Percentiles rank a stretch among this genome's conserved stretches.
Evolutionary conservation across 2,888 invertebrate genomes (phyloP).

Genomic region (Eristalis arbustorum): DNA sequence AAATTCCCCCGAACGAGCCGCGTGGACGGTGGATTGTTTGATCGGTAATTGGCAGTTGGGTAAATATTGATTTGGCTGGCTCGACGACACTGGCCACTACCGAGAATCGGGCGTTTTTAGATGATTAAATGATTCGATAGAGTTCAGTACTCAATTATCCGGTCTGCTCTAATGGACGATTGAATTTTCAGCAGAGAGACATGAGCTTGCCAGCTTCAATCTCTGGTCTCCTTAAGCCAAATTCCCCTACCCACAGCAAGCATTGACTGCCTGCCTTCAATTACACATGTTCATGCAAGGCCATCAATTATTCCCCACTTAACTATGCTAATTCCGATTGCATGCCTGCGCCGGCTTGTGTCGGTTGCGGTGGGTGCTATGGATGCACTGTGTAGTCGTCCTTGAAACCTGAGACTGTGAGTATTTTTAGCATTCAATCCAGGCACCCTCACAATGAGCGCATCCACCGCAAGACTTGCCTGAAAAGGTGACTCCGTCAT

Average conservation of each 20-base stretch:
- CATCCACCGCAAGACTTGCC: neutral
- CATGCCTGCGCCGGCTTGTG: neutral
- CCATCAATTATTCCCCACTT: slow-evolving; percentile 8
- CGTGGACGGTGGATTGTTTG: slow-evolving; percentile 2
- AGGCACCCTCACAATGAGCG: neutral
- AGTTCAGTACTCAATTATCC: neutral
- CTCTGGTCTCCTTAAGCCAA: too few relatives aligned
- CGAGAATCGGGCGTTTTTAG: neutral
- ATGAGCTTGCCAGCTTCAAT: too few relatives aligned
- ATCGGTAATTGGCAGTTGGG: slow-evolving; percentile 19
- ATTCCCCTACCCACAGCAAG: neutral
- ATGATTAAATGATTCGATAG: neutral
- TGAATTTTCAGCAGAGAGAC: too few relatives aligned
- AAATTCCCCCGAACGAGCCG: slow-evolving; percentile 4
- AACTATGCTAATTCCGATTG: neutral
- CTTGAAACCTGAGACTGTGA: neutral
- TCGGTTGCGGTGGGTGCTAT: neutral
- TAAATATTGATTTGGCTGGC: slow-evolving; percentile 16
- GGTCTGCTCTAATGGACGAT: too few relatives aligned
- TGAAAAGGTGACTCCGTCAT: neutral
- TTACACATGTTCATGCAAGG: slow-evolving; percentile 2
- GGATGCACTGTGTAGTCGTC: neutral
- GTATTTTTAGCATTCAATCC: neutral
- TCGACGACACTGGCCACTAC: neutral
- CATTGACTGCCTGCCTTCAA: neutral